Evolutionary conservation across 2,113 vertebrate genomes (phyloP), one percentile per base, ranked within the genome.

Genomic region (Hucho hucho): DNA sequence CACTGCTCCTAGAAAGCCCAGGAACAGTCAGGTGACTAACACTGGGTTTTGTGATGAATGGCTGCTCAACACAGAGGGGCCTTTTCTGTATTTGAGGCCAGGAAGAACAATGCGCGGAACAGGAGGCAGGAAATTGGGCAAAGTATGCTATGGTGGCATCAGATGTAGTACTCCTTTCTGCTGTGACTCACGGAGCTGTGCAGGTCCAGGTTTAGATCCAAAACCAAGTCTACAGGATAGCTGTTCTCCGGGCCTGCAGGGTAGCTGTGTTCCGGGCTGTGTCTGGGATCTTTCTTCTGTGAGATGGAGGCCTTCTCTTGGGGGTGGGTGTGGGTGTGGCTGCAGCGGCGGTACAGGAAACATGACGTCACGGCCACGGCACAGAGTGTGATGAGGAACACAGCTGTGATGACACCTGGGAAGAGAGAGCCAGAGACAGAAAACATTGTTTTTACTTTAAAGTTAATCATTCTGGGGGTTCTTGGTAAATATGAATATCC

Each of bases 131-230:
- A 6, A 3, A 0, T 1, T 5, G 43, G 16, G 73, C 69, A 22
- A 56, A 65, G 12, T 22, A 29, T 53, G 73, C 32, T 78, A 6
- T 26, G 24, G 64, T 43, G 13, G 43, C 29, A 43, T 95, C 89
- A 96, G 86, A 96, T 96, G 88, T 96, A 96, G 80, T 95, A 96
- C 74, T 96, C 95, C 71, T 93, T 91, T 85, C 94, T 95, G 87
- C 92, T 94, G 79, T 95, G 92, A 79, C 90, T 93, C 83, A 93
- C 91, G 89, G 94, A 90, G 75, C 93, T 94, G 87, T 95, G 95
- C 69, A 95, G 92, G 89, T 95, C 94, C 90, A 94, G 88, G 13
- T 95, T 93, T 69, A 65, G 16, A 11, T 28, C 14, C 4, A 65
- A 18, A 16, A 6, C 64, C 13, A 65, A 28, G 64, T 28, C 16